These are phyloP conservation scores for Lophotis ruficrista DNA, from an alignment of 2,113 vertebrate species.

Conservation along the genomic window DNA sequence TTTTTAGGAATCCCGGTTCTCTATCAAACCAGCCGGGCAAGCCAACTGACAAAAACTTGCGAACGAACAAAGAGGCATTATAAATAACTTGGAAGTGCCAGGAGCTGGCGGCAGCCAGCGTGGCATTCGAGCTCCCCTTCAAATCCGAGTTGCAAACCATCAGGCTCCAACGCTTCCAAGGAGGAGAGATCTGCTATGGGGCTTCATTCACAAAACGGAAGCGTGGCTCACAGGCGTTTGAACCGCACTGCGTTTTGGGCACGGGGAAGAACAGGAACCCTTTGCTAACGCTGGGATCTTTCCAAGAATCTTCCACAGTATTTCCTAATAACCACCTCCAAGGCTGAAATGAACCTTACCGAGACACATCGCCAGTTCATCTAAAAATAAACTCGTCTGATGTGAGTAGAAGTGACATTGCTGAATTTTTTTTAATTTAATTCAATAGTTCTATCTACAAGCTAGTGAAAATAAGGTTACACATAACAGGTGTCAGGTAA, in stretches of 20 bases:
- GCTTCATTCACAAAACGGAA: not conserved
- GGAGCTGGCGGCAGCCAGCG: constrained; percentile 26
- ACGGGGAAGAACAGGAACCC: not conserved
- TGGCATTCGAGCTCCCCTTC: not conserved
- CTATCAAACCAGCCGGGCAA: constrained; percentile 7
- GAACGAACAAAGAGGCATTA: not conserved
- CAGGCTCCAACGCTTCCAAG: not conserved
- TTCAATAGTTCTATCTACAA: not conserved
- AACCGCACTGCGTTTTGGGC: not conserved
- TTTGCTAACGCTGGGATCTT: not conserved
- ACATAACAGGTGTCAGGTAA: not conserved
- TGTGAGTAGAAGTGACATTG: not conserved
- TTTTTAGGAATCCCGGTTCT: not conserved
- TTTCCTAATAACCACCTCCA: not conserved
- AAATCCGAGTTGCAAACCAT: not conserved
- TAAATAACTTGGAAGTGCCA: not conserved
- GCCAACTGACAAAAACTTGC: not conserved
- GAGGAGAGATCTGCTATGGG: not conserved
- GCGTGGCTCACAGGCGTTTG: not conserved
- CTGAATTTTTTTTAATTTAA: not conserved
- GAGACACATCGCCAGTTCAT: not conserved
- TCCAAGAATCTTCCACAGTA: not conserved
- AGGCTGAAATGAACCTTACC: not conserved
- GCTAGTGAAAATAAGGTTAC: not conserved
- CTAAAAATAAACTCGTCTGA: not conserved